phyloP scores from a whole-genome alignment of 2,888 invertebrate genomes.

The Eristalinus aeneus region DNA sequence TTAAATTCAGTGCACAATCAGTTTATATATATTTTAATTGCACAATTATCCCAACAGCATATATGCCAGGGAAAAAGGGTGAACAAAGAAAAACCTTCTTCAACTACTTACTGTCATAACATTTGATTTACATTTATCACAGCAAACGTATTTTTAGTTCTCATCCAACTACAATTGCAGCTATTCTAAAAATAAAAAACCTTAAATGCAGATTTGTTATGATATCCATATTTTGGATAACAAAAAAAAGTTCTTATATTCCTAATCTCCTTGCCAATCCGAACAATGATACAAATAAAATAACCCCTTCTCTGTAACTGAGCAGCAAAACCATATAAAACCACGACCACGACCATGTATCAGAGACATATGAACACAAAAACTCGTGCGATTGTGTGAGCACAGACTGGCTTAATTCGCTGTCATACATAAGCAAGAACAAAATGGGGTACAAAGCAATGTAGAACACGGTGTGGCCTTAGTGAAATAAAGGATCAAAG shows the following conservation, averaged over 20 bases:
- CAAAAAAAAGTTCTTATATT: conserved; percentile 12
- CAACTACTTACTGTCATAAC: background rate
- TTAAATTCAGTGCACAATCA: too few relatives aligned
- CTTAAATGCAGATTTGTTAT: background rate
- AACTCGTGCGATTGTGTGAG: background rate
- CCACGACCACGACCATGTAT: background rate
- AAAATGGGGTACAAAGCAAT: conserved; percentile 44
- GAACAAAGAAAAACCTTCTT: background rate
- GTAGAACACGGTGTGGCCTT: conserved; percentile 39
- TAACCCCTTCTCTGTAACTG: conserved; percentile 44
- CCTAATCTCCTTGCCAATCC: conserved; percentile 40
- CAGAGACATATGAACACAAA: background rate
- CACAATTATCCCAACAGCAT: too few relatives aligned
- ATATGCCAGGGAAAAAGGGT: background rate
- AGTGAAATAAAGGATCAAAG: conserved; percentile 75
- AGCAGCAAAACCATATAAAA: conserved; percentile 42
- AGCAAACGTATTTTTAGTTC: background rate
- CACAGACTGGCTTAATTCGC: background rate
- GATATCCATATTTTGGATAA: conserved; percentile 30
- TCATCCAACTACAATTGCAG: background rate
- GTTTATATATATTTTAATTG: too few relatives aligned
- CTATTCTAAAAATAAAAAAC: background rate
- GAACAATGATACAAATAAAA: conserved; percentile 48
- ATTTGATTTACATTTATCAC: background rate
- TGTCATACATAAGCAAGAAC: conserved; percentile 13